Evolutionary conservation across 2,797 vertebrate genomes (phyloP).

Genomic region (Scolopax rusticola): DNA sequence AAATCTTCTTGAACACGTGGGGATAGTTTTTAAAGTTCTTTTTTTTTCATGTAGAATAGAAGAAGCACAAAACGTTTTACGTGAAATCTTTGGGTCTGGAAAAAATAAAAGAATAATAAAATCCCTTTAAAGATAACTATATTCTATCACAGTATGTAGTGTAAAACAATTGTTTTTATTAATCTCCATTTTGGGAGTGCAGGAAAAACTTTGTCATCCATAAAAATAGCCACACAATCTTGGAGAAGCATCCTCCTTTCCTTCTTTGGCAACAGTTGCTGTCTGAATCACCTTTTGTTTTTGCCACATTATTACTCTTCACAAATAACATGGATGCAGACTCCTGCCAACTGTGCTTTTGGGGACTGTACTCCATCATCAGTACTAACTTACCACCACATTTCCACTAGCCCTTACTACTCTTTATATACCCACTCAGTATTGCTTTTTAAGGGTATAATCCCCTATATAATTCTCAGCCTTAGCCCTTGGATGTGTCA

Average conservation of each 20-base stretch:
- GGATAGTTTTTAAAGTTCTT: neutral
- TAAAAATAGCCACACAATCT: neutral
- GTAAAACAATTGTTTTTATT: neutral
- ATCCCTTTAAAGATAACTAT: neutral
- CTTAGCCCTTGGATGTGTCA: neutral
- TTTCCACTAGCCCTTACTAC: neutral
- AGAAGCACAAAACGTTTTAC: neutral
- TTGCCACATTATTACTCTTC: neutral
- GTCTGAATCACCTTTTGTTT: neutral
- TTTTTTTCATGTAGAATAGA: neutral
- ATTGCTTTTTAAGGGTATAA: neutral
- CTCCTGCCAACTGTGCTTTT: neutral
- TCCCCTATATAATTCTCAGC: neutral
- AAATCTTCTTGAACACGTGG: neutral
- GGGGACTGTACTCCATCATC: neutral
- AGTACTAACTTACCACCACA: neutral
- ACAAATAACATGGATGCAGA: neutral
- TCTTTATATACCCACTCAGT: neutral
- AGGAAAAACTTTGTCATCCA: neutral
- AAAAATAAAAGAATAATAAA: neutral
- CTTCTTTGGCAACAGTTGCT: neutral
- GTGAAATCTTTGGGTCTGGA: neutral
- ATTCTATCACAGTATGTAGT: neutral
- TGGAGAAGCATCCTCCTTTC: neutral
- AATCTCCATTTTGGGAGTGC: neutral